A percentile compares a stretch with the other conserved stretches of the same genome.
Conservation (phyloP, 2,888 invertebrate species). For the Ctena decussata region DNA sequence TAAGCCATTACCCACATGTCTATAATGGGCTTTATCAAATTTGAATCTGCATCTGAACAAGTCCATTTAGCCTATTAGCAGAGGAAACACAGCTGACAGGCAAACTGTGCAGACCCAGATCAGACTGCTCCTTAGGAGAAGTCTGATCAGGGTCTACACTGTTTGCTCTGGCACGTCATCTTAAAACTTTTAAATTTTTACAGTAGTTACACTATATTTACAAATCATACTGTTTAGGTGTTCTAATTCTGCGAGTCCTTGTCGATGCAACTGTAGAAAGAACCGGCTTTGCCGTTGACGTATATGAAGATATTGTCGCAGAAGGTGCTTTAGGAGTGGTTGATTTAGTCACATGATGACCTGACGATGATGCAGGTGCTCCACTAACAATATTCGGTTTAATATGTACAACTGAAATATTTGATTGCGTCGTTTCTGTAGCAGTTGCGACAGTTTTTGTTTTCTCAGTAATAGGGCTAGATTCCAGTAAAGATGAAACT, state of each 20-base stretch:
- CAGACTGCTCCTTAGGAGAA: too few relatives aligned
- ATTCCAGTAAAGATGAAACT: conserved; percentile 79
- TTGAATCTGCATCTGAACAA: too few relatives aligned
- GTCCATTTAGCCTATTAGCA: too few relatives aligned
- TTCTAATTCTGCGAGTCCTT: conserved; percentile 82
- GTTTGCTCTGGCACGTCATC: too few relatives aligned
- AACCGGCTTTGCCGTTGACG: conserved; percentile 77
- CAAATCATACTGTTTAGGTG: conserved; percentile 84
- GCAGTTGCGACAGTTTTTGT: conserved; percentile 10
- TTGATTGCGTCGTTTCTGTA: neutral
- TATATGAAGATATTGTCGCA: conserved; percentile 66
- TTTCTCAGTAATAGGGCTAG: conserved; percentile 70
- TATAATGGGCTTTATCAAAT: too few relatives aligned
- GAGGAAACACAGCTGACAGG: too few relatives aligned
- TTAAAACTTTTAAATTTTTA: too few relatives aligned
- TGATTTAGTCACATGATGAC: neutral
- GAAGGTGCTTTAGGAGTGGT: conserved; percentile 49
- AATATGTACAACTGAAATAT: neutral
- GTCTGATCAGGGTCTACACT: too few relatives aligned
- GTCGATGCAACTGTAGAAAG: conserved; percentile 80
- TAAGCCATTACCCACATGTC: too few relatives aligned
- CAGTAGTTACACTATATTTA: too few relatives aligned
- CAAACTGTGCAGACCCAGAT: too few relatives aligned
- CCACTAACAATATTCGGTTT: conserved; percentile 24
- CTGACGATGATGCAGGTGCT: conserved; percentile 14